These are phyloP conservation scores for Branchipolynoe longqiensis DNA, from an alignment of 2,888 invertebrate species.

Conservation along the genomic window DNA sequence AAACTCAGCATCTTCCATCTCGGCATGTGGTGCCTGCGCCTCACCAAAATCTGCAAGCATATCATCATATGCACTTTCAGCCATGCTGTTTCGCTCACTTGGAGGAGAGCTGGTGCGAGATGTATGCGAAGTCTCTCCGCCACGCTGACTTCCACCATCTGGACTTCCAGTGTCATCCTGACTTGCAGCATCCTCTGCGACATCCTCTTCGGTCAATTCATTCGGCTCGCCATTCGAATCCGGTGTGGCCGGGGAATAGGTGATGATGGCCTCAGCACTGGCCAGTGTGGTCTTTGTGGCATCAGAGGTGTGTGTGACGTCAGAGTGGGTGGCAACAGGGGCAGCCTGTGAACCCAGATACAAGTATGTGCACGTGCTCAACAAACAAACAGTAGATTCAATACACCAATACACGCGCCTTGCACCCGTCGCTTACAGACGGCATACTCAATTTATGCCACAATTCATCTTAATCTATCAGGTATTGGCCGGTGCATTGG, in stretches of 20 bases:
- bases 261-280: constrained; percentile 27
- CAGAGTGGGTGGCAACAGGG: constrained; percentile 51
- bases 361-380: constrained; percentile 45
- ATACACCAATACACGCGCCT: constrained; percentile 36
- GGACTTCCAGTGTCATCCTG: too few species aligned
- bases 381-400: constrained; percentile 34
- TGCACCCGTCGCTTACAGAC: neutral
- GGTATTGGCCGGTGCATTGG: constrained; percentile 29
- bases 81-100: constrained; percentile 24
- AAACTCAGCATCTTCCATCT: constrained; percentile 53
- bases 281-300: neutral
- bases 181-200: neutral
- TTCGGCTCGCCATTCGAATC: neutral
- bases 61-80: constrained; percentile 34
- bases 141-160: neutral
- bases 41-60: constrained; percentile 53
- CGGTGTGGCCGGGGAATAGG: constrained; percentile 34
- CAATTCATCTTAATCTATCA: too few species aligned
- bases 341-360: constrained; percentile 54
- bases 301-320: constrained; percentile 23
- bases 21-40: constrained; percentile 46
- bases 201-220: neutral
- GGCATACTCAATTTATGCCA: neutral
- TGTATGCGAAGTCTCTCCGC: constrained; percentile 2
- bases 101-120: constrained; percentile 26